Base-by-base conservation (phyloP, 2,113 vertebrate species). In the Taxidea taxus region DNA sequence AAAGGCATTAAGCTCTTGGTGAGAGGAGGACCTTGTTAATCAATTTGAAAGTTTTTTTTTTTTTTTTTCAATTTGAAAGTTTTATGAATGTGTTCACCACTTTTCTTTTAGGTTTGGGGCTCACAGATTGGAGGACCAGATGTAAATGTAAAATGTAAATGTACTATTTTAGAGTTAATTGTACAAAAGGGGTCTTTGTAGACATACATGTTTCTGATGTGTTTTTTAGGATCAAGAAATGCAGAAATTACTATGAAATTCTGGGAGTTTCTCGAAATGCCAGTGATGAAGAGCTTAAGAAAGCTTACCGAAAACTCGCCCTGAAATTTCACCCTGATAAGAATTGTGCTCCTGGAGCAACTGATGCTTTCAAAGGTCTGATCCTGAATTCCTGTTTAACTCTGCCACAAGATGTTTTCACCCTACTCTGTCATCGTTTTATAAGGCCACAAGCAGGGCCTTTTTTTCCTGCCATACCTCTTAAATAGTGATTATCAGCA, bases 271-370 rank as follows among this genome's bases (percentile, higher is more conserved):
- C 98, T 82, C 99, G 98, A 95, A 98, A 99, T 84, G 99, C 99
- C 89, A 98, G 98, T 54, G 99, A 99, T 49, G 99, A 99, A 94
- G 99, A 99, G 83, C 98, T 99, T 98, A 99, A 99, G 98, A 99
- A 99, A 97, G 99, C 99, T 4, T 99, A 99, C 97, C 99, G 99
- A 97, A 99, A 99, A 96, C 98, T 99, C 66, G 99, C 99, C 44
- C 98, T 99, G 66, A 99, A 99, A 96, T 99, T 99, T 97, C 99
- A 99, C 98, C 99, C 99, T 0, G 99, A 99, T 97, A 99, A 99
- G 98, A 99, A 99, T 98, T 99, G 98, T 64, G 99, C 99, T 60
- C 99, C 99, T 18, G 99, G 99, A 85, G 99, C 99, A 29, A 99
- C 99, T 4, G 99, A 99, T 39, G 99, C 99, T 54, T 99, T 99